A percentile compares a stretch with the other conserved stretches of the same genome.
These are phyloP conservation scores for Isichthys henryi DNA, from an alignment of 2,113 vertebrate species.

Conservation along the genomic window DNA sequence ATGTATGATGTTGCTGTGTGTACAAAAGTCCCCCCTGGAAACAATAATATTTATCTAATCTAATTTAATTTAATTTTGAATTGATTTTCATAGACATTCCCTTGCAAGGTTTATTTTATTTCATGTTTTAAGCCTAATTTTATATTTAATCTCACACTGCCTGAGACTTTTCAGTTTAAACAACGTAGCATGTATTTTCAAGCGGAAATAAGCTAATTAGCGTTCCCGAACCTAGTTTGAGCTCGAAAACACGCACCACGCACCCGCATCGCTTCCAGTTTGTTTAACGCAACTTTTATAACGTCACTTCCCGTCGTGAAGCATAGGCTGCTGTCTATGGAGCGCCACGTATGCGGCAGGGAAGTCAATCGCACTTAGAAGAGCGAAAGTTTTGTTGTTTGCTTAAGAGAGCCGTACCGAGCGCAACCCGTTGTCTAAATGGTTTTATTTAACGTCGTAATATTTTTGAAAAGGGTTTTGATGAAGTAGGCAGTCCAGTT, in stretches of 20 bases:
- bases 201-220: not conserved
- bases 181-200: not conserved
- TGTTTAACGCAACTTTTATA: not conserved
- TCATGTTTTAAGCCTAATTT: not conserved
- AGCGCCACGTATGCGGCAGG: conserved; percentile 33
- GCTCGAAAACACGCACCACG: not conserved
- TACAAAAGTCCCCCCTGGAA: not conserved
- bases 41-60: not conserved
- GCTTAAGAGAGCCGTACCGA: not conserved
- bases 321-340: not conserved
- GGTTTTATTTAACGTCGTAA: not conserved
- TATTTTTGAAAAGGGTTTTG: not conserved
- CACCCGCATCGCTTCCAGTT: not conserved
- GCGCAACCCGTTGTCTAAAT: not conserved
- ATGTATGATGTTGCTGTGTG: not conserved
- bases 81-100: not conserved
- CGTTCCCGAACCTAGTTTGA: not conserved
- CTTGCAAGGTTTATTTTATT: not conserved
- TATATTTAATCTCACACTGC: not conserved
- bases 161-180: not conserved
- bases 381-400: not conserved
- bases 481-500: not conserved
- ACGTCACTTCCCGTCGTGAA: conserved; percentile 37
- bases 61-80: not conserved
- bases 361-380: not conserved